These are phyloP conservation scores for Homarus gammarus DNA, from an alignment of 2,888 invertebrate genomes.

Conservation along the genomic window DNA sequence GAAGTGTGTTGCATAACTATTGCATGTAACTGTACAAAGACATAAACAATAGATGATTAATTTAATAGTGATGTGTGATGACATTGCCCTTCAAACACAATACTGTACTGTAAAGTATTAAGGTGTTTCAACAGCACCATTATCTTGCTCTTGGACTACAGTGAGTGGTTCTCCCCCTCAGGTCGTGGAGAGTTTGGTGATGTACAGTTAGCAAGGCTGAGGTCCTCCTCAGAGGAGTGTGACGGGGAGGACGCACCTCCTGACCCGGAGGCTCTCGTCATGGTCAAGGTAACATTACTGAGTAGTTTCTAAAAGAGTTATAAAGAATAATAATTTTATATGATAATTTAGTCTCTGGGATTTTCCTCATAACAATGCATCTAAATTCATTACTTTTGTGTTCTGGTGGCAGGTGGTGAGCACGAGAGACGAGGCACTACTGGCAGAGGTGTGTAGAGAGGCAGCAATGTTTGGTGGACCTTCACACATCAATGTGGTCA, in stretches of 20 bases:
- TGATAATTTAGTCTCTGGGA: neutral
- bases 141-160: no score
- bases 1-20: no score
- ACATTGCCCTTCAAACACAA: no score
- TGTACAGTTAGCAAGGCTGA: slow-evolving; percentile 87
- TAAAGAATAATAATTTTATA: neutral
- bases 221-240: slow-evolving; percentile 71
- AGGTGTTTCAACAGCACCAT: no score
- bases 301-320: no score
- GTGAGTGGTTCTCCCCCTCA: slow-evolving; percentile 77
- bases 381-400: neutral
- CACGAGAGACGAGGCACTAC: slow-evolving; percentile 82
- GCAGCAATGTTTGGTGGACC: slow-evolving; percentile 91
- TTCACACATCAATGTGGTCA: slow-evolving; percentile 90
- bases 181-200: slow-evolving; percentile 96
- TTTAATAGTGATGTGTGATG: no score
- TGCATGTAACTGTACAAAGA: no score
- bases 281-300: slow-evolving; percentile 88
- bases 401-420: slow-evolving; percentile 49
- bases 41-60: no score
- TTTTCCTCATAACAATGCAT: neutral
- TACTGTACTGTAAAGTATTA: no score
- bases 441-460: slow-evolving; percentile 92
- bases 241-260: slow-evolving; percentile 74
- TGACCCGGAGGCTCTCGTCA: slow-evolving; percentile 81